A percentile compares a stretch with the other conserved stretches of the same genome.
phyloP scores from a whole-genome alignment of 2,113 vertebrate genomes.

The Rallus limicola region DNA sequence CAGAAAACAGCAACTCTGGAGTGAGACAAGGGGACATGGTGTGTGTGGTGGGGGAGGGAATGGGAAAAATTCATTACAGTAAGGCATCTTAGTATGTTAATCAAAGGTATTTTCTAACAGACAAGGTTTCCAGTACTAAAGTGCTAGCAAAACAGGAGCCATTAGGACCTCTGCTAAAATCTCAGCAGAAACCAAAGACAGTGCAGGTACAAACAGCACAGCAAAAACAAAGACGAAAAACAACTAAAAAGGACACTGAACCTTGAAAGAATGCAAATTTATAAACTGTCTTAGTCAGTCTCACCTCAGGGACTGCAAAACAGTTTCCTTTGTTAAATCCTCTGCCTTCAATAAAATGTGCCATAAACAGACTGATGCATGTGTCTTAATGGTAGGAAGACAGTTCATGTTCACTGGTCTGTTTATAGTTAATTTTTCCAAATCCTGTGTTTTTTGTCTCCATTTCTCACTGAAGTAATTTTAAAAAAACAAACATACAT shows the following conservation, averaged over 20 bases:
- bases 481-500: slow-evolving; percentile 62
- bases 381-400: slow-evolving; percentile 66
- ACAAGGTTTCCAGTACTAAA: neutral
- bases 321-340: slow-evolving; percentile 65
- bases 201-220: slow-evolving; percentile 5
- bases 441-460: slow-evolving; percentile 62
- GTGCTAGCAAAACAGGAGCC: neutral
- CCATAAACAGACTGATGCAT: slow-evolving; percentile 69
- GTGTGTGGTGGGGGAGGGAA: neutral
- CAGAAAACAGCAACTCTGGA: slow-evolving; percentile 88
- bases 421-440: slow-evolving; percentile 68
- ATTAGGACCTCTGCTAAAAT: neutral
- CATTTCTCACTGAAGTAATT: slow-evolving; percentile 66
- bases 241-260: slow-evolving; percentile 39
- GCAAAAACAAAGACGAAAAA: slow-evolving; percentile 30
- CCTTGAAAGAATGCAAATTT: slow-evolving; percentile 46
- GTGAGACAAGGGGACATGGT: neutral
- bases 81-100: neutral
- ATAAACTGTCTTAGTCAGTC: slow-evolving; percentile 52
- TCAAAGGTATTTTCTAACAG: neutral
- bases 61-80: neutral
- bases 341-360: slow-evolving; percentile 66
- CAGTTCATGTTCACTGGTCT: slow-evolving; percentile 64
- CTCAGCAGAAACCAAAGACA: slow-evolving; percentile 27
- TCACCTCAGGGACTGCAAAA: slow-evolving; percentile 66